phyloP scores from a whole-genome alignment of 1,140 invertebrate genomes.

The Megalonaias nervosa region DNA sequence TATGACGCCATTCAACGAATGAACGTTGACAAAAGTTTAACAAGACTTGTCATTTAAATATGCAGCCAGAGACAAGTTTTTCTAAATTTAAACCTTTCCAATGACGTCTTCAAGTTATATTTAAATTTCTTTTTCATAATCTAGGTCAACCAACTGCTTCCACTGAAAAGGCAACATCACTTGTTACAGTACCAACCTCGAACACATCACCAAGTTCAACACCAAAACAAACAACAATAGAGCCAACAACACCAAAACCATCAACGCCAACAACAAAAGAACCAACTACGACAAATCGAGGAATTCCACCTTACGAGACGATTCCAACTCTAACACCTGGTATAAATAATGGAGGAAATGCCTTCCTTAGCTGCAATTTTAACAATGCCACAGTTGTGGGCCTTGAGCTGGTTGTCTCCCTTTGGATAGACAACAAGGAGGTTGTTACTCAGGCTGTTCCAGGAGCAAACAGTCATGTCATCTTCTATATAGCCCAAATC shows the following conservation, averaged over 20 bases:
- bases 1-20: no score
- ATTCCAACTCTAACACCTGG: slow-evolving; percentile 8
- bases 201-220: slow-evolving; percentile 6
- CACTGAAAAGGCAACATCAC: neutral
- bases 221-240: neutral
- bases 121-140: neutral
- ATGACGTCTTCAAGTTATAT: no score
- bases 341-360: slow-evolving; percentile 10
- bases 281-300: slow-evolving; percentile 24
- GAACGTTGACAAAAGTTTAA: no score
- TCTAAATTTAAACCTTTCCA: no score
- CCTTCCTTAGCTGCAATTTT: slow-evolving; percentile 21
- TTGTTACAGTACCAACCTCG: neutral
- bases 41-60: no score
- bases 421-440: slow-evolving; percentile 11
- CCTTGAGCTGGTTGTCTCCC: slow-evolving; percentile 9
- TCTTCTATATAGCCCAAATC: slow-evolving; percentile 16
- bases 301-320: slow-evolving; percentile 15
- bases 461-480: slow-evolving; percentile 7
- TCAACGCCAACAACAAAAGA: slow-evolving; percentile 16
- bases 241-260: slow-evolving; percentile 12
- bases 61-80: no score
- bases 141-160: neutral
- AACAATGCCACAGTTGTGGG: slow-evolving; percentile 3
- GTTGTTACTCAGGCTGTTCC: slow-evolving; percentile 1